These are phyloP conservation scores for Neodiprion virginianus DNA, from an alignment of 1,140 invertebrate genomes.

Conservation along the genomic window DNA sequence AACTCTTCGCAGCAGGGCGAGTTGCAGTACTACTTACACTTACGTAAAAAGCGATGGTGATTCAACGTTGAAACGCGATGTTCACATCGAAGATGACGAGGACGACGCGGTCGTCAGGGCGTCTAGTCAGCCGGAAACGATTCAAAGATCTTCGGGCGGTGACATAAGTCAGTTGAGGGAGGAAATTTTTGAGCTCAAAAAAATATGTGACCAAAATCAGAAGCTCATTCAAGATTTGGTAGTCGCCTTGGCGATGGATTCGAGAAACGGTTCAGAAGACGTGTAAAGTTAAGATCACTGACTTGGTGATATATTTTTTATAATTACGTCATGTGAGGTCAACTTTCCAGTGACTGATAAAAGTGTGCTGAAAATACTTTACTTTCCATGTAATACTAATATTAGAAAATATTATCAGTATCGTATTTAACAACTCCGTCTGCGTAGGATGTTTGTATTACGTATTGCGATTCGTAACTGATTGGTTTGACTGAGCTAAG, in stretches of 20 bases:
- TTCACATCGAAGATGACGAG: slow-evolving; percentile 23
- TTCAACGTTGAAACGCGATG: slow-evolving; percentile 23
- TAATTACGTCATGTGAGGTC: too few species aligned
- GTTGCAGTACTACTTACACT: slow-evolving; percentile 25
- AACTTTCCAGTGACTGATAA: too few species aligned
- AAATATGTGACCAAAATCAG: slow-evolving; percentile 48
- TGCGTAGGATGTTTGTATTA: too few species aligned
- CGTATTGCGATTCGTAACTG: too few species aligned
- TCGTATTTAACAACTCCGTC: too few species aligned
- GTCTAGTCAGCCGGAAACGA: slow-evolving; percentile 23
- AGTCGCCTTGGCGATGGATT: slow-evolving; percentile 30
- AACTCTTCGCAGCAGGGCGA: slow-evolving; percentile 33
- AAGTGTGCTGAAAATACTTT: too few species aligned
- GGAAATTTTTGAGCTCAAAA: slow-evolving; percentile 43
- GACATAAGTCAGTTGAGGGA: slow-evolving; percentile 36
- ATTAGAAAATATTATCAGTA: too few species aligned
- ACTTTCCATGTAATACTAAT: too few species aligned
- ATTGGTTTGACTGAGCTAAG: too few species aligned
- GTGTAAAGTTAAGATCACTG: background rate
- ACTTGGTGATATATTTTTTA: background rate
- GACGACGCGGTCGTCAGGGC: slow-evolving; percentile 12
- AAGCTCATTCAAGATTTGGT: slow-evolving; percentile 45
- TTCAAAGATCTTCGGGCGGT: slow-evolving; percentile 38
- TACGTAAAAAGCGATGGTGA: slow-evolving; percentile 36
- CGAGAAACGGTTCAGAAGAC: slow-evolving; percentile 20